Evolutionary conservation across 1,140 invertebrate species (phyloP).

Genomic region (Macrobrachium rosenbergii): DNA sequence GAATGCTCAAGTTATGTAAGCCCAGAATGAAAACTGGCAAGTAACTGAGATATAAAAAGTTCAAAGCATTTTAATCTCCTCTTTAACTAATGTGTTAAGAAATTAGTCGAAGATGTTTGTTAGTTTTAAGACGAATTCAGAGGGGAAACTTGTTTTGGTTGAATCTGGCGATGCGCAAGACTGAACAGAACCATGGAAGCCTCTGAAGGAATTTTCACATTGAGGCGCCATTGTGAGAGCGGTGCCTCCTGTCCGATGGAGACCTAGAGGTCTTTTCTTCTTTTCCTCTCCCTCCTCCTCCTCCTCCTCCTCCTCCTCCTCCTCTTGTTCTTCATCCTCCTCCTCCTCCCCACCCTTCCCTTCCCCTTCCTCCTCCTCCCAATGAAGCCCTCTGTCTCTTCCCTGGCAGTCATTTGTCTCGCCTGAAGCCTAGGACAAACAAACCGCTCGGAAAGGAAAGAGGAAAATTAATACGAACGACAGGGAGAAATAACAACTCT

Average conservation of each 20-base stretch:
- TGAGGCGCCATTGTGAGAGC: background rate
- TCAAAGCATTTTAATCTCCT: too few relatives aligned
- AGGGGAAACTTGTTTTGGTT: too few relatives aligned
- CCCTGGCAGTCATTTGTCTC: conserved; percentile 9
- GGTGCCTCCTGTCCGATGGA: background rate
- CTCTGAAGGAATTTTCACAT: background rate
- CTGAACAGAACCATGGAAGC: background rate
- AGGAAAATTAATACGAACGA: conserved; percentile 14
- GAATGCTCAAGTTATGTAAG: too few relatives aligned
- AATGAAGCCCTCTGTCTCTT: too few relatives aligned
- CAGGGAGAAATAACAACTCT: conserved; percentile 1
- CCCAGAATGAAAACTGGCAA: too few relatives aligned
- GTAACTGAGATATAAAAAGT: too few relatives aligned
- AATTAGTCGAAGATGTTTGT: too few relatives aligned
- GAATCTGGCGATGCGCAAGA: too few relatives aligned
- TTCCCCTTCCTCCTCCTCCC: background rate
- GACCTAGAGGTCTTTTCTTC: background rate
- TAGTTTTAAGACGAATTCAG: too few relatives aligned
- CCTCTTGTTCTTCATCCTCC: background rate
- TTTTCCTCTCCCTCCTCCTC: background rate
- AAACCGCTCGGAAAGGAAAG: background rate
- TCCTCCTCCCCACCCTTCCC: background rate
- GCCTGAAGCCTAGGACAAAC: conserved; percentile 14
- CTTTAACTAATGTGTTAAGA: too few relatives aligned
- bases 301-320: background rate